Evolutionary conservation across 1,140 invertebrate genomes (phyloP), one percentile per base, ranked within the genome.

Genomic region (Whitmania pigra): DNA sequence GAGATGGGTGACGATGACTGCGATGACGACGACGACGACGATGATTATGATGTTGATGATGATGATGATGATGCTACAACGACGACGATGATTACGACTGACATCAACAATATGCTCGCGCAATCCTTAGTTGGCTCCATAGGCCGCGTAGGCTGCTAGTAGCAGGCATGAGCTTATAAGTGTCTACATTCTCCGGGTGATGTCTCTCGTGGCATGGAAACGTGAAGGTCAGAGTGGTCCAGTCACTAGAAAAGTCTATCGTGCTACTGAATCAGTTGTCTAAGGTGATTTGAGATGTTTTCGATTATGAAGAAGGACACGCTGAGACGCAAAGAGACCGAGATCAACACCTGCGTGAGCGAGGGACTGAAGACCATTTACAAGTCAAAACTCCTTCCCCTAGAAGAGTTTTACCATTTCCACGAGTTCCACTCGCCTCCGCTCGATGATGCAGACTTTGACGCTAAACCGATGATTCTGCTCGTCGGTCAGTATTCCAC

Each of bases 401-500:
- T 98, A 54, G 94, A 98, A 82, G 87, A 90, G 77, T 86, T 89
- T 76, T 95, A 97, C 83, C 89, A 91, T 78, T 98, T 97, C 81
- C 93, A 97, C 82, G 93, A 97, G 77, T 97, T 97, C 81, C 93
- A 97, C 82, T 97, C 93, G 13, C 94, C 86, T 18, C 84, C 91
- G 76, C 91, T 73, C 7, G 93, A 97, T 79, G 95, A 99, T 82
- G 90, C 94, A 0, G 96, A 99, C 82, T 99, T 99, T 81, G 93
- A 97, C 85, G 93, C 94, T 0, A 98, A 97, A 79, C 96, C 96
- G 0, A 96, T 98, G 93, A 94, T 98, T 71, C 82, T 98, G 53
- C 83, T 99, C 0, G 92, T 99, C 53, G 95, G 95, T 0, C 94
- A 98, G 80, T 99, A 99, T 82, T 98, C 95, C 0, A 97, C 94